Evolutionary conservation across 92 coral and sea anemone species (phyloP).

Genomic region (Diadumene lineata): DNA sequence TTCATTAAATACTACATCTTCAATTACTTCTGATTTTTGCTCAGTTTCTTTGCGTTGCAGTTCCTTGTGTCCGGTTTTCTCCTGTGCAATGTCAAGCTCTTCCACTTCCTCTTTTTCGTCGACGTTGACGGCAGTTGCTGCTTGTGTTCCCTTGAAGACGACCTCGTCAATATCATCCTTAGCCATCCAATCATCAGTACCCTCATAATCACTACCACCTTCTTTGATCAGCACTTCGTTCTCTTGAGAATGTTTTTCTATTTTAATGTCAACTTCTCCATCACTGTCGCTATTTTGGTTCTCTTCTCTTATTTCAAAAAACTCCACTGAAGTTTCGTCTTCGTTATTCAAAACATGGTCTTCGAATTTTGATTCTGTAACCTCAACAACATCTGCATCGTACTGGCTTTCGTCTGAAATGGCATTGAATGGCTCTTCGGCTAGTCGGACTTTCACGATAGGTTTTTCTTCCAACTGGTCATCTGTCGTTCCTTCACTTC

Average conservation of each 20-base stretch:
- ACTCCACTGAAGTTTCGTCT: conserved; percentile 2
- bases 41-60: background rate
- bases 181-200: conserved; percentile 43
- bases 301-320: background rate
- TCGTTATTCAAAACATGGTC: background rate
- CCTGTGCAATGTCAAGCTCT: background rate
- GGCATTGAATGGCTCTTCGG: conserved; percentile 27
- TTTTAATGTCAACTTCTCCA: conserved; percentile 37
- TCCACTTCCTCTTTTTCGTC: background rate
- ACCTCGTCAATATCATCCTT: conserved; percentile 37
- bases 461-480: conserved; percentile 25
- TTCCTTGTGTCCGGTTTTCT: background rate
- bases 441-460: conserved; percentile 23
- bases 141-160: conserved; percentile 19
- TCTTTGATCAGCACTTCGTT: conserved; percentile 23
- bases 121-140: background rate
- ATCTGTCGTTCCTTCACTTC: background rate
- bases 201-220: conserved; percentile 27
- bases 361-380: conserved; percentile 3
- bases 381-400: background rate
- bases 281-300: conserved; percentile 35
- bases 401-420: background rate
- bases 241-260: conserved; percentile 36
- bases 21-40: background rate
- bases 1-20: too few relatives aligned